Base-by-base conservation (phyloP, 1,140 invertebrate species). In the Lordiphosa stackelbergi region DNA sequence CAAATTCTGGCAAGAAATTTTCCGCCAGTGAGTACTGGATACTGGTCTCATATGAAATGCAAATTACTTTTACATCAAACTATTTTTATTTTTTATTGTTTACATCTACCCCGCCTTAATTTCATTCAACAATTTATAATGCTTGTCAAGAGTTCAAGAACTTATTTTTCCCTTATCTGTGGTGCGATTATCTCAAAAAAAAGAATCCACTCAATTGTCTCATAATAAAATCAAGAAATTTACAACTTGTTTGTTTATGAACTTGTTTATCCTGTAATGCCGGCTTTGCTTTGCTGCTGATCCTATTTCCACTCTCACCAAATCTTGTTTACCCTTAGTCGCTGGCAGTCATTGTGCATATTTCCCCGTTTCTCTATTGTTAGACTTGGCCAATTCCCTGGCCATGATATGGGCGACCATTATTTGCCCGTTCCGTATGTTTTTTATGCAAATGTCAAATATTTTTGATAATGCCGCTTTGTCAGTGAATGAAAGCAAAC, bases 391-490 rank as follows among this genome's bases (percentile, higher is more conserved):
- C 74, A 74, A 78, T 81, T 81, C 51, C n/a, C n/a, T 48, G 35
- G 53, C 46, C 60, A 74, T 69, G 65, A 69, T 74, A 69, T 66
- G 64, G 60, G 64, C 19, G 35, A 36, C 19, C 31, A 53, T 59
- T 68, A 60, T 68, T 68, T 68, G 64, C 48, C 64, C 53, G 22
- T 47, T 69, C 65, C 48, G 63, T 62, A 68, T 69, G 71, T 81
- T 79, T 75, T 79, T 79, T 79, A 79, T 79, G 75, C 75, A 79
- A 79, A 79, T 81, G 75, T 79, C 75, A 81, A 79, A 81, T 75
- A 79, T 79, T 75, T 75, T 81, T 79, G 75, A 79, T 75, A 75
- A 75, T 71, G 69, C 66, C 77, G 75, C 77, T n/a, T n/a, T 81
- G 71, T 71, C 71, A 79, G 71, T 71, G 75, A 79, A 74, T 78